Percentiles rank a stretch among this genome's conserved stretches.
These are phyloP conservation scores for Macrosteles quadrilineatus DNA, from an alignment of 1,140 invertebrate species.

Conservation along the genomic window DNA sequence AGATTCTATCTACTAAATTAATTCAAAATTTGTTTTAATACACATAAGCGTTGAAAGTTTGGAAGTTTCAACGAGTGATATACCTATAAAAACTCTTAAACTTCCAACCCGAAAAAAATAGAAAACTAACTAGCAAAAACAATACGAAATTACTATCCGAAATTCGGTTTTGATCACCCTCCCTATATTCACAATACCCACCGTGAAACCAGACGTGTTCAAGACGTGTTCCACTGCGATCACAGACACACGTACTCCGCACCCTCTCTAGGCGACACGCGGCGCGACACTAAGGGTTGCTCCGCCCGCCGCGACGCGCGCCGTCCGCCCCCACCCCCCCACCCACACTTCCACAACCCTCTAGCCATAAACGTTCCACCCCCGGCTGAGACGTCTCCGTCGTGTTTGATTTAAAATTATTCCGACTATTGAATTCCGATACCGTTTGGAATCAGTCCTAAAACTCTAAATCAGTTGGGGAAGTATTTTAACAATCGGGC, in stretches of 20 bases:
- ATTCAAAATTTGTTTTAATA: no score
- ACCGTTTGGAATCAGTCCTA: background rate
- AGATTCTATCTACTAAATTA: no score
- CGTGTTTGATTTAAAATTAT: conserved; percentile 1
- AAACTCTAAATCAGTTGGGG: conserved; percentile 6
- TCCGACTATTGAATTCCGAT: conserved; percentile 9
- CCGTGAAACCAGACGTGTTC: no score
- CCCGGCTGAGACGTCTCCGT: background rate
- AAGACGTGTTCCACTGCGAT: no score
- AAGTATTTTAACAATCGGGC: conserved; percentile 3
- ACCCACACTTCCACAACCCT: background rate
- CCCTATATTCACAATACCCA: no score
- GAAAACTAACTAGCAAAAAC: no score
- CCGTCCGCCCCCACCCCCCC: background rate
- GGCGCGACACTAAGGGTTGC: background rate
- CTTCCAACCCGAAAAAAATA: no score
- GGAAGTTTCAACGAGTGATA: no score
- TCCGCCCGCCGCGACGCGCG: background rate
- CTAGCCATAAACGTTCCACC: background rate
- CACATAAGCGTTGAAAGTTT: no score
- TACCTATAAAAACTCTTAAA: no score
- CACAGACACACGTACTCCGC: background rate
- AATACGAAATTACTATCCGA: no score
- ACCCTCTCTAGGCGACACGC: background rate
- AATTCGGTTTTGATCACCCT: no score